Base-by-base conservation (phyloP, 2,113 vertebrate genomes). In the Chroicocephalus ridibundus region DNA sequence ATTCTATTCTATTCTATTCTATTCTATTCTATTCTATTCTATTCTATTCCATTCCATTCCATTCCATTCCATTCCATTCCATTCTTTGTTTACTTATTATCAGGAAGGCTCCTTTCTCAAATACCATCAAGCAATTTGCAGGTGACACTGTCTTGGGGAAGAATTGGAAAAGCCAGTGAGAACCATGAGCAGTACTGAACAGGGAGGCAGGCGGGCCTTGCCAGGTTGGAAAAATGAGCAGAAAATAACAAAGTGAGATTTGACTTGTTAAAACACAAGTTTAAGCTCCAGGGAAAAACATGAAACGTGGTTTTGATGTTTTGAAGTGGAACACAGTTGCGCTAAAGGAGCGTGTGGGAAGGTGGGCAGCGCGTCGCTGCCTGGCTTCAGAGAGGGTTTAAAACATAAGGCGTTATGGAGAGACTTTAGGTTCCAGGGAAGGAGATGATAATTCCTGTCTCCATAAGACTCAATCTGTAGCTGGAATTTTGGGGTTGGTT, bases 261-360 rank as follows among this genome's bases (percentile, higher is more conserved):
- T 96, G 92, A 95, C 96, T 95, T 93, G 92, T 92, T 92, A 92
- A 96, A 96, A 82, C 76, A 88, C 36, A 93, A 95, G 79, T 88
- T 93, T 83, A 94, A 93, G 82, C 93, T 95, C 93, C 86, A 86
- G 96, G 96, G 96, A 78, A 96, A 94, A 94, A 94, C 87, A 96
- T 97, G 96, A 96, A 97, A 95, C 71, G 7, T 64, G 64, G 15
- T 74, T 97, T 96, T 94, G 92, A 92, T 93, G 95, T 96, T 96
- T 96, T 94, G 92, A 96, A 96, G 90, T 80, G 71, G 68, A 94
- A 70, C 75, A 88, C 40, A 21, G 93, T 96, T 92, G 71, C 0
- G 0, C 51, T 94, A 58, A 82, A 96, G 82, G 55, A 96, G 69
- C 78, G 54, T 46, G 87, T 83, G 71, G 92, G 66, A 92, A 90